Evolutionary conservation across 2,113 vertebrate species (phyloP).

Genomic region (Aphyosemion australe): DNA sequence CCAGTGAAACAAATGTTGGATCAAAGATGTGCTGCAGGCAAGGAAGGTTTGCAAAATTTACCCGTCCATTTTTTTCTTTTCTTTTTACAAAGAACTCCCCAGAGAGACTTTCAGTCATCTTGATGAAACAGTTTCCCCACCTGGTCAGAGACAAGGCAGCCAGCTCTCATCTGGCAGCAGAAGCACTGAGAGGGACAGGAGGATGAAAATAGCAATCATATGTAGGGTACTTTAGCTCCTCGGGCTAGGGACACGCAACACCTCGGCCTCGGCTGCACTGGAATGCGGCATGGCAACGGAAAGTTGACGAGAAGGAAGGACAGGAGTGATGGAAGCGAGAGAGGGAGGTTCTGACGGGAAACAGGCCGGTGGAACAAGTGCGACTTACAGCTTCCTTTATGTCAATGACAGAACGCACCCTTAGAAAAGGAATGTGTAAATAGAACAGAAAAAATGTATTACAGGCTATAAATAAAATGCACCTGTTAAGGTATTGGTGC

Average conservation of each 20-base stretch:
- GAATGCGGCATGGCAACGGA: neutral
- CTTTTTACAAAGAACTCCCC: conserved; percentile 18
- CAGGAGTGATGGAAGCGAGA: neutral
- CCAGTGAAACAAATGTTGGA: conserved; percentile 7
- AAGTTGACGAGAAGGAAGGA: conserved; percentile 1
- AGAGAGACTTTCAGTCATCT: conserved; percentile 26
- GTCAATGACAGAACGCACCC: conserved; percentile 9
- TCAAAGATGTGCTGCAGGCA: conserved; percentile 21
- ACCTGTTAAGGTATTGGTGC: too few relatives aligned
- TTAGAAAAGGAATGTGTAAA: conserved; percentile 4
- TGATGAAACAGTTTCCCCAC: conserved; percentile 30
- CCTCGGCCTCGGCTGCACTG: neutral
- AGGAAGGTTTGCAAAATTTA: conserved; percentile 15
- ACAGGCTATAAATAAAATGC: too few relatives aligned
- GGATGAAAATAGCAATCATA: conserved; percentile 37
- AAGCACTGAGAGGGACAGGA: neutral
- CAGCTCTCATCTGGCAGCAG: conserved; percentile 13
- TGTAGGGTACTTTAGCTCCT: conserved; percentile 27
- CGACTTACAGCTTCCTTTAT: conserved; percentile 10
- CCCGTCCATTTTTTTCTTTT: neutral
- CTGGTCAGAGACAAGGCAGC: conserved; percentile 19
- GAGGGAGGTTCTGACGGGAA: conserved; percentile 9
- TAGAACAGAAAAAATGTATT: conserved; percentile 2
- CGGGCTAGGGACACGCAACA: conserved; percentile 19
- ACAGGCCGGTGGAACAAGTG: neutral